Base-by-base conservation (phyloP, 2,888 invertebrate species). In the Troides aeacus region DNA sequence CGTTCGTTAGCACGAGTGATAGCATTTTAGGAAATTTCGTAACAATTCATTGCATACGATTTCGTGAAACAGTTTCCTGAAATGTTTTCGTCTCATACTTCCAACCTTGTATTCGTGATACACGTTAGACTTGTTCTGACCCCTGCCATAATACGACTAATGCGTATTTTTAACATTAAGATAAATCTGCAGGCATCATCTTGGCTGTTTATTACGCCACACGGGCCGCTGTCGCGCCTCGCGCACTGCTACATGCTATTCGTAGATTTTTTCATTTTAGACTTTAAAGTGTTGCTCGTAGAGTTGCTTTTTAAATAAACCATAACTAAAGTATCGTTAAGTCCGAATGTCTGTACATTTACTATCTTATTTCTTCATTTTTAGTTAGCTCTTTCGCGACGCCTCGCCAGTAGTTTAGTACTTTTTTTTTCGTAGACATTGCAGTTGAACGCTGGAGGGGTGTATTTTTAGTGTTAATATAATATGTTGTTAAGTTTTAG, bases 301-400 rank as follows among this genome's bases (percentile, higher is more conserved):
- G 79, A 83, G 88, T 83, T 76, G 80, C 78, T 72, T 81, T 84
- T 87, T 39, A 75, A 67, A 69, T 67, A 69, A 61, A 69, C 56
- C 50, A 36, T 57, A 66, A 70, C 70, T 77, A 78, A 78, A 81
- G 86, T 85, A 87, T 86, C 88, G 87, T 88, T 88, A 89, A 89
- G 85, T 81, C 82, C 78, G 84, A 88, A 89, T 85, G 88, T 89
- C 90, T 89, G 90, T 86, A 89, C 89, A 90, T 88, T 89, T 85
- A 85, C 85, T 79, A 85, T 90, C 85, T 88, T 89, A 88, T 88
- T 90, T 89, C 88, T 90, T 90, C 86, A 89, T 89, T 91, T 90
- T 90, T 89, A 89, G 88, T 89, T 88, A 87, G 88, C 83, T 85
- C 81, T 82, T 87, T 87, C 80, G 88, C 89, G 89, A 81, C 85